A percentile compares a stretch with the other conserved stretches of the same genome.
Evolutionary conservation across 2,113 vertebrate species (phyloP).

Genomic region (Lanius ludovicianus): DNA sequence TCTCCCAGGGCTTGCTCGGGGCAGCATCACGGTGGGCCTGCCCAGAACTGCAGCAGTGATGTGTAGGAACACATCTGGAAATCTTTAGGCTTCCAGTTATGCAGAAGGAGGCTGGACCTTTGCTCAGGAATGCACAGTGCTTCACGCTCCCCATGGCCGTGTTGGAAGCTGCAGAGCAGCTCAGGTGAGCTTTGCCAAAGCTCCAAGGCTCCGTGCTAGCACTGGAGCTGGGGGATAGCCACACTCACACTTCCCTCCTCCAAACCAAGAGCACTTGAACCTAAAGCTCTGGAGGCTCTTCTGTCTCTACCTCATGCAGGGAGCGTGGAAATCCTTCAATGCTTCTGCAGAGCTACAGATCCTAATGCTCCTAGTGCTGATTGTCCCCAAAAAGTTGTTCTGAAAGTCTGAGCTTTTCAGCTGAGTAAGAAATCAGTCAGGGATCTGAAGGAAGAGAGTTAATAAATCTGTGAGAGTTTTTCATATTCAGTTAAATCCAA

Average conservation of each 20-base stretch:
- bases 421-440: neutral
- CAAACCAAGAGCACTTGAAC: neutral
- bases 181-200: neutral
- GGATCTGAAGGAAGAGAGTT: neutral
- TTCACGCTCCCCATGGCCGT: fast-evolving
- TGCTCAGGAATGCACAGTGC: fast-evolving
- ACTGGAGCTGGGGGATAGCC: neutral
- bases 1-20: neutral
- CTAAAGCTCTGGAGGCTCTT: neutral
- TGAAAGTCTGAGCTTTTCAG: neutral
- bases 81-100: neutral
- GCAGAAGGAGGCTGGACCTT: neutral
- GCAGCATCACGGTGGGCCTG: neutral
- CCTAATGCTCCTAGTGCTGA: neutral
- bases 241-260: neutral
- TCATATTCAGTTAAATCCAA: neutral
- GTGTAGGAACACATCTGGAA: neutral
- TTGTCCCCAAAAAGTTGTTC: neutral
- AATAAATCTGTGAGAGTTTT: neutral
- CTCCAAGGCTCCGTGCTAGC: neutral
- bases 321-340: neutral
- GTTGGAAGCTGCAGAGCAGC: neutral
- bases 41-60: neutral
- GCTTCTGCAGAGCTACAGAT: neutral
- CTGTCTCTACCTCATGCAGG: neutral